Evolutionary conservation across 2,797 vertebrate species (phyloP).

Genomic region (Capromys pilorides): DNA sequence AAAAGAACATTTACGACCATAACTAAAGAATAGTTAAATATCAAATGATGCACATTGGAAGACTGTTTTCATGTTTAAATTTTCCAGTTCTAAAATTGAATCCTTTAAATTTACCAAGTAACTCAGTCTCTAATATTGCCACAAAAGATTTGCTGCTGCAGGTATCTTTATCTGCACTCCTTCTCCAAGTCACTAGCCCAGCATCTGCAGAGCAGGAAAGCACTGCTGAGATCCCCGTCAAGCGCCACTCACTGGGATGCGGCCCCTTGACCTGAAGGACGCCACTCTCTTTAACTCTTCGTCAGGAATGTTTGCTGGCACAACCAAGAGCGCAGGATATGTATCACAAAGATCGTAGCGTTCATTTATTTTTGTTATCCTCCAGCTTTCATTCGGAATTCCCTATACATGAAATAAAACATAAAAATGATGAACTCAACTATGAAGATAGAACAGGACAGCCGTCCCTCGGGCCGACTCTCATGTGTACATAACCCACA

Average conservation of each 20-base stretch:
- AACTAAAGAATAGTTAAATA: conserved; percentile 24
- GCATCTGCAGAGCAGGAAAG: conserved; percentile 53
- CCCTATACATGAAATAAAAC: conserved; percentile 86
- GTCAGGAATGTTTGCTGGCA: conserved; percentile 95
- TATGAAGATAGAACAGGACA: neutral
- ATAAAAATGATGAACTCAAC: conserved; percentile 34
- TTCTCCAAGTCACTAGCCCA: conserved; percentile 32
- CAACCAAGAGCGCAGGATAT: conserved; percentile 93
- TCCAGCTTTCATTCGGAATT: conserved; percentile 98
- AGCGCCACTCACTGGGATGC: conserved; percentile 92
- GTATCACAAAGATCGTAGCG: conserved; percentile 96
- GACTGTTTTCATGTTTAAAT: conserved; percentile 1
- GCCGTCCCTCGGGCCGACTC: neutral
- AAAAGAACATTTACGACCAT: neutral
- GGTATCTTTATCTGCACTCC: conserved; percentile 55
- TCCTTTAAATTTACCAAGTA: conserved; percentile 66
- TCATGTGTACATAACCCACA: neutral
- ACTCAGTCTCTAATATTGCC: conserved; percentile 51
- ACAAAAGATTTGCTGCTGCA: conserved; percentile 25
- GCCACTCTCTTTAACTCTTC: conserved; percentile 94
- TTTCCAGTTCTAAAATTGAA: neutral
- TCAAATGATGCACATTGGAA: conserved; percentile 57
- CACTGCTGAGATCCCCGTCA: conserved; percentile 46
- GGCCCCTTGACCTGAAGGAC: conserved; percentile 93
- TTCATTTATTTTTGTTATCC: conserved; percentile 95